These are phyloP conservation scores for Bryconaethiops microstoma DNA, from an alignment of 2,797 vertebrate genomes.

Conservation along the genomic window DNA sequence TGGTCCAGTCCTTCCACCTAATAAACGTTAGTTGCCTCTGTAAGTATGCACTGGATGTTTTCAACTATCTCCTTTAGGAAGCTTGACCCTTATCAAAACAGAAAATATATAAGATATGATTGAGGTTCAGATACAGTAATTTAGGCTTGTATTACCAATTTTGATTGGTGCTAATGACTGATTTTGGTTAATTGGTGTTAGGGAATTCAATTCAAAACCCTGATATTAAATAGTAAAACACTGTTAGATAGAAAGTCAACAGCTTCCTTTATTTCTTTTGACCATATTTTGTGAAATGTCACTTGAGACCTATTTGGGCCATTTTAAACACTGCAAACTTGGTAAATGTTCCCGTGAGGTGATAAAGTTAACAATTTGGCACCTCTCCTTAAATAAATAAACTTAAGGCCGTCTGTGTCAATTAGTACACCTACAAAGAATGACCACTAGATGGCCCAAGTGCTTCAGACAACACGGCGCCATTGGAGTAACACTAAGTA, in stretches of 20 bases:
- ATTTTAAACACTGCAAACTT: not conserved
- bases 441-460: slow-evolving; percentile 35
- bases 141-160: too few species aligned
- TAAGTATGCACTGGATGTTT: not conserved
- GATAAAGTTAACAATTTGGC: not conserved
- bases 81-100: not conserved
- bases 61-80: not conserved
- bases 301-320: not conserved
- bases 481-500: not conserved
- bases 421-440: not conserved
- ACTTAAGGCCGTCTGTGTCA: not conserved
- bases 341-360: too few species aligned
- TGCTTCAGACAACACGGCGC: not conserved
- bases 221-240: too few species aligned
- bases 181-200: too few species aligned
- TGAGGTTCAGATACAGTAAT: not conserved
- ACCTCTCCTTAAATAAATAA: not conserved
- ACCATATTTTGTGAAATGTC: not conserved
- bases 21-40: slow-evolving; percentile 1
- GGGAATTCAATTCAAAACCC: too few species aligned
- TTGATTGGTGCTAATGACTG: too few species aligned
- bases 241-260: too few species aligned
- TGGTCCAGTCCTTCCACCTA: slow-evolving; percentile 14
- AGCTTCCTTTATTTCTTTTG: too few species aligned
- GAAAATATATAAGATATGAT: too few species aligned